Percentiles rank a stretch among this genome's conserved stretches.
Evolutionary conservation across 37 sponge, comb jelly and placozoan species (phyloP).

Genomic region (Crambe crambe): DNA sequence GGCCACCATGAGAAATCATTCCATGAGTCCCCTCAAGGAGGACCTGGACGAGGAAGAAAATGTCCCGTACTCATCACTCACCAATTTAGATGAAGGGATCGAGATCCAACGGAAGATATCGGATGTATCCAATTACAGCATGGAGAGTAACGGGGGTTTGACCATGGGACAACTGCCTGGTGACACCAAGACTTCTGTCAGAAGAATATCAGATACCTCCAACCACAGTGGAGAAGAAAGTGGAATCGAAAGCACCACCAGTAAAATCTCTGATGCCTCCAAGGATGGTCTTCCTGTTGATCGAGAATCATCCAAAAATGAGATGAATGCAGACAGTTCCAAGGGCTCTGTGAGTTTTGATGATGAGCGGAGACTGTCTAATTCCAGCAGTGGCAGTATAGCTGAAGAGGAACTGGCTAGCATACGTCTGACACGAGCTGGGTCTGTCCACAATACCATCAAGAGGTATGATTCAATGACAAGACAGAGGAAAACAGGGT

Average conservation of each 20-base stretch:
- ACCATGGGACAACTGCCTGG: not conserved
- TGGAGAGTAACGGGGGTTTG: conserved; percentile 25
- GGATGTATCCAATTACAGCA: conserved; percentile 31
- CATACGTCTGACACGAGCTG: not conserved
- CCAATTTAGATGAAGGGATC: conserved; percentile 12
- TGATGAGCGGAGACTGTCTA: not conserved
- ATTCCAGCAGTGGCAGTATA: conserved; percentile 8
- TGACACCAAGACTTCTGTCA: not conserved
- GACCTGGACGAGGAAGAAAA: conserved; percentile 24
- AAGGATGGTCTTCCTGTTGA: not conserved
- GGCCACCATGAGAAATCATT: not conserved
- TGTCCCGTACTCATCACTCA: not conserved
- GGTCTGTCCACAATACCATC: conserved; percentile 11
- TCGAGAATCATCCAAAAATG: no score
- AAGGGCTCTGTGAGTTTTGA: not conserved
- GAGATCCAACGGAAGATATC: conserved; percentile 8
- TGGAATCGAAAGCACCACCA: not conserved
- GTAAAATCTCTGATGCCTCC: conserved; percentile 11
- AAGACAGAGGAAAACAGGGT: conserved; percentile 28
- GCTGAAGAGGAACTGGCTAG: conserved; percentile 2
- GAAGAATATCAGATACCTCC: conserved; percentile 19
- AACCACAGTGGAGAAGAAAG: conserved; percentile 4
- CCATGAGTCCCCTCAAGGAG: conserved; percentile 29
- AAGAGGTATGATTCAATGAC: conserved; percentile 8
- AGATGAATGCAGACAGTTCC: no score